A percentile compares a stretch with the other conserved stretches of the same genome.
Evolutionary conservation across 2,113 vertebrate genomes (phyloP).

Genomic region (Condylura cristata): DNA sequence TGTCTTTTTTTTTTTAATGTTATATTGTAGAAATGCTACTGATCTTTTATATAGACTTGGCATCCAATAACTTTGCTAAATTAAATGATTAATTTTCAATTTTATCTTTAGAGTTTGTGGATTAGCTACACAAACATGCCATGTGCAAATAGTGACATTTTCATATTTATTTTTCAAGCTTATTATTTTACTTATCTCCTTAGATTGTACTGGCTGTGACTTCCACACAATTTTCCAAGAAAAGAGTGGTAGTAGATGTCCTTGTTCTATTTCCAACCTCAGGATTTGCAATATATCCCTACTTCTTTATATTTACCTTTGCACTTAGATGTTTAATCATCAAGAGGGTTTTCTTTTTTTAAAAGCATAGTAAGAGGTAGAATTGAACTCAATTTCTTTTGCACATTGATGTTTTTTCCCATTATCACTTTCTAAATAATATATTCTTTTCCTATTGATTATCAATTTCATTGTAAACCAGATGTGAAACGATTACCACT

Average conservation of each 20-base stretch:
- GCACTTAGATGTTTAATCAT: neutral
- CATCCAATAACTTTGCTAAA: neutral
- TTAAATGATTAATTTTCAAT: neutral
- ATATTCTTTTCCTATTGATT: neutral
- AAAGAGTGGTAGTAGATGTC: neutral
- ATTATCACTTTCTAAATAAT: neutral
- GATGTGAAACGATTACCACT: neutral
- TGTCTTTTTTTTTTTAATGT: neutral
- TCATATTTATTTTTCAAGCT: neutral
- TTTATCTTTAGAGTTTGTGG: neutral
- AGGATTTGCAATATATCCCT: neutral
- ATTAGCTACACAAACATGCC: neutral
- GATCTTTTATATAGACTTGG: neutral
- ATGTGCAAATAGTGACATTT: neutral
- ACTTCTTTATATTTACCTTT: slow-evolving; percentile 4
- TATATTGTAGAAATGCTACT: neutral
- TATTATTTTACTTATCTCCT: neutral
- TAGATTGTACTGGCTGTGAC: neutral
- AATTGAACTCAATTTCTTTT: neutral
- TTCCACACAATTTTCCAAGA: neutral
- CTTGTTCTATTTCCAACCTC: neutral
- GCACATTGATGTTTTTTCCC: neutral
- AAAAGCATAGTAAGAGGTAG: neutral
- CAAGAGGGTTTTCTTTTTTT: neutral
- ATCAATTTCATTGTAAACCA: neutral